Evolutionary conservation across 1,140 invertebrate species (phyloP).

Genomic region (Harpegnathos saltator): DNA sequence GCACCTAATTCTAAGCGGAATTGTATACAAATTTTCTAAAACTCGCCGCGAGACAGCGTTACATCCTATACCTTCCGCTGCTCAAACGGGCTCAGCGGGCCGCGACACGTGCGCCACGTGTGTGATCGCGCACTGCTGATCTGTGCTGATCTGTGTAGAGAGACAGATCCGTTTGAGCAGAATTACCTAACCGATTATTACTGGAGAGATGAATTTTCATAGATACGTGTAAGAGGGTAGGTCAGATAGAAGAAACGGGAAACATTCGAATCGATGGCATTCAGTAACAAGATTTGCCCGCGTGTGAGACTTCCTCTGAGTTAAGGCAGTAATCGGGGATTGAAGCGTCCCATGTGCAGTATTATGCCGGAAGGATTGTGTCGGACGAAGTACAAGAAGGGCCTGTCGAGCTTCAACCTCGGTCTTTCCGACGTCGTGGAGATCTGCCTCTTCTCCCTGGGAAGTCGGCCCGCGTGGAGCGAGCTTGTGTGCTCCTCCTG

Average conservation of each 20-base stretch:
- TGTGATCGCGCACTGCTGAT: neutral
- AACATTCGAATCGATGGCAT: conserved; percentile 52
- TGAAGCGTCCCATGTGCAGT: conserved; percentile 93
- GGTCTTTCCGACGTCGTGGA: conserved; percentile 86
- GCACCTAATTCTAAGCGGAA: conserved; percentile 41
- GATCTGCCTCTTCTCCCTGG: conserved; percentile 60
- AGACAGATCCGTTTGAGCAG: conserved; percentile 34
- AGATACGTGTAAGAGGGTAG: neutral
- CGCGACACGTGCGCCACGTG: neutral
- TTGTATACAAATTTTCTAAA: conserved; percentile 57
- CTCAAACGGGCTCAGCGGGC: neutral
- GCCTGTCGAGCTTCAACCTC: conserved; percentile 92
- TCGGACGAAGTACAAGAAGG: conserved; percentile 94
- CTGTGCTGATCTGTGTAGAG: neutral
- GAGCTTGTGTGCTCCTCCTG: conserved; percentile 13
- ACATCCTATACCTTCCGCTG: conserved; percentile 31
- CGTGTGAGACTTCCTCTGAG: neutral
- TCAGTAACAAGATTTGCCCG: neutral
- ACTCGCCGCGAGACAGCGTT: conserved; percentile 15
- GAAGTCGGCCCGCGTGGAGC: conserved; percentile 16
- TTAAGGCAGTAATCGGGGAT: conserved; percentile 91
- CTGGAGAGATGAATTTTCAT: conserved; percentile 7
- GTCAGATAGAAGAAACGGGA: conserved; percentile 37
- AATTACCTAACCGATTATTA: conserved; percentile 1
- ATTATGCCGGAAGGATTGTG: conserved; percentile 95